Base-by-base conservation (phyloP, 2,888 invertebrate species). In the Amiota mariae region DNA sequence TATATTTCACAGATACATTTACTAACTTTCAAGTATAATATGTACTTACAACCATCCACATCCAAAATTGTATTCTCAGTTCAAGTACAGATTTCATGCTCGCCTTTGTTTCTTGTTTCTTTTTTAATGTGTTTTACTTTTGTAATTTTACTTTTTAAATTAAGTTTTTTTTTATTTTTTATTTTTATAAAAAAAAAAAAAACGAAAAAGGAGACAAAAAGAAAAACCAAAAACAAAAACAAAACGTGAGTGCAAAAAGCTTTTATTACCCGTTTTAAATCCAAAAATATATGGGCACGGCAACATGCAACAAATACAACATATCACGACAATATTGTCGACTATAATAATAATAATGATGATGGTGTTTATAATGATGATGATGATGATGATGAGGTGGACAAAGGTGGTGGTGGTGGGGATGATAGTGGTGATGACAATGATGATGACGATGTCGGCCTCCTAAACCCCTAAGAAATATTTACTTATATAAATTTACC, bases 141-240 rank as follows among this genome's bases (percentile, higher is more conserved):
- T 79, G 78, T 82, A 85, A 85, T 81, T 81, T 84, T 79, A 81
- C 82, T 80, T 74, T 80, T 80, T 71, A 75, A 18, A 47, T 47
- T n/a, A 64, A n/a, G 47, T 18, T 67, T 49, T 18, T 66, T n/a
- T 66, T 48, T 66, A 1, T 48, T 12, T 36, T n/a, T 18, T 66
- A 48, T 66, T 15, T 66, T 49, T 66, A 12, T 4, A 3, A n/a
- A 10, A 49, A 15, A 66, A 51, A n/a, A 67, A 0, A 4, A 36
- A 76, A 71, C 76, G n/a, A 66, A 75, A 77, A 48, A 78, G 18
- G 10, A 20, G 18, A 13, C 56, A 74, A 71, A 70, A 56, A 59
- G 67, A 61, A 70, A 72, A 6, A 36, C 0, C 2, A 36, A 36
- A 36, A 36, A 46, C 63, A 63, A 36, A 36, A 63, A 63, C 24